A percentile compares a stretch with the other conserved stretches of the same genome.
Evolutionary conservation across 2,113 vertebrate genomes (phyloP).

Genomic region (Saguinus midas): DNA sequence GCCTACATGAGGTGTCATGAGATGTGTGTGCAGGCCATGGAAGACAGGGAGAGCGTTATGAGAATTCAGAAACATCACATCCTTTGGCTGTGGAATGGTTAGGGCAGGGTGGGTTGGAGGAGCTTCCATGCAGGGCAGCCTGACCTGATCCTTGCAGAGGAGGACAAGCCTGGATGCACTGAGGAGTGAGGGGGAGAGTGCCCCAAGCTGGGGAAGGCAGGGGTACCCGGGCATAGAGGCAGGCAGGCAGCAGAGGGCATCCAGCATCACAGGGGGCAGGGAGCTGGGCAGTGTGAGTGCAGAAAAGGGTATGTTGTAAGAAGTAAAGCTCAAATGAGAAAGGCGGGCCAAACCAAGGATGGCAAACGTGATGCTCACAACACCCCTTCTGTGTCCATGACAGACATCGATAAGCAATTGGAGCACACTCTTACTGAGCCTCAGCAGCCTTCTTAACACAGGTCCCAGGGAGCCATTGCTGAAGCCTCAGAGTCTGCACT

Average conservation of each 20-base stretch:
- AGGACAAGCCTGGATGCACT: not conserved
- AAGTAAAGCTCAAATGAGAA: not conserved
- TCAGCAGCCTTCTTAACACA: not conserved
- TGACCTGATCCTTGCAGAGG: no score
- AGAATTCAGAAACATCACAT: not conserved
- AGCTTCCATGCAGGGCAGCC: not conserved
- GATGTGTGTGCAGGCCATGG: not conserved
- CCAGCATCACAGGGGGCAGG: not conserved
- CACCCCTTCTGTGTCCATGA: rapidly evolving
- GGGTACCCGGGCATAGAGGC: not conserved
- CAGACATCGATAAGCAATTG: rapidly evolving
- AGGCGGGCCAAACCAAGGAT: not conserved
- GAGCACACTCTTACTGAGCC: not conserved
- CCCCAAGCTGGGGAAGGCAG: not conserved
- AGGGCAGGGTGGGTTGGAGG: not conserved
- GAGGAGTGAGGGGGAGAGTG: not conserved
- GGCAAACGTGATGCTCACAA: not conserved
- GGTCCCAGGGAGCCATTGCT: not conserved
- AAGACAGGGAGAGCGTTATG: rapidly evolving
- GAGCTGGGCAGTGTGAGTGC: not conserved
- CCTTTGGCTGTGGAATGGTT: not conserved
- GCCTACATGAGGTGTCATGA: not conserved
- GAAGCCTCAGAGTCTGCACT: not conserved
- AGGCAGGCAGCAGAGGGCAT: not conserved
- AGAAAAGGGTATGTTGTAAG: not conserved